Evolutionary conservation across 2,113 vertebrate genomes (phyloP).

Genomic region (Corythaeola cristata): DNA sequence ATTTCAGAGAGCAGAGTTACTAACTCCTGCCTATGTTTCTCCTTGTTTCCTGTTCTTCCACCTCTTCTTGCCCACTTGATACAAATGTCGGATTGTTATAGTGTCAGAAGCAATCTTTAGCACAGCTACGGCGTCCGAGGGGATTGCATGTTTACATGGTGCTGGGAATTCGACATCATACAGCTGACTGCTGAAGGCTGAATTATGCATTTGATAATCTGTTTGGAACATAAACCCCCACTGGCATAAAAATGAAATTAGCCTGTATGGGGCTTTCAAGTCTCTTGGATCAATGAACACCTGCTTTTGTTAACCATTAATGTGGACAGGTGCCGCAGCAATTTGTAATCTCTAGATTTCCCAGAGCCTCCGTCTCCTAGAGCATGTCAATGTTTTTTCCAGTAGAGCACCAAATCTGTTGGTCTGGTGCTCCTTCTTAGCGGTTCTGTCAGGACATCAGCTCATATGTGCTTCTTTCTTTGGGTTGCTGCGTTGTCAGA

Average conservation of each 20-base stretch:
- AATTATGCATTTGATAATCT: background rate
- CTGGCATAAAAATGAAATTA: background rate
- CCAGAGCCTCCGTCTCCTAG: background rate
- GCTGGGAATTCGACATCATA: background rate
- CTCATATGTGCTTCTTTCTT: background rate
- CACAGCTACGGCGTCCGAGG: accelerated
- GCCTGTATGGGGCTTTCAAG: background rate
- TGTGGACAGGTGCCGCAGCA: background rate
- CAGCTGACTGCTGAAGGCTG: background rate
- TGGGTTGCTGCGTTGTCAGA: background rate
- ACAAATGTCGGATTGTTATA: background rate
- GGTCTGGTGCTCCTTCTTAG: background rate
- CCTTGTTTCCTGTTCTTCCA: background rate
- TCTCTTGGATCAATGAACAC: background rate
- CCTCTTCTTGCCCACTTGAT: background rate
- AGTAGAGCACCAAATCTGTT: background rate
- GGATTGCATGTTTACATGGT: background rate
- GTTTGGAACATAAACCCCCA: background rate
- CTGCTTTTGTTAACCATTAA: background rate
- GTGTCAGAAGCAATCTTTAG: background rate
- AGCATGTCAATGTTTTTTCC: background rate
- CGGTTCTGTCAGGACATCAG: background rate
- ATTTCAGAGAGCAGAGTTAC: background rate
- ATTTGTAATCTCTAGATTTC: background rate
- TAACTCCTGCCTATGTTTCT: background rate